Base-by-base conservation (phyloP, 2,113 vertebrate genomes). In the Anhinga rufa region DNA sequence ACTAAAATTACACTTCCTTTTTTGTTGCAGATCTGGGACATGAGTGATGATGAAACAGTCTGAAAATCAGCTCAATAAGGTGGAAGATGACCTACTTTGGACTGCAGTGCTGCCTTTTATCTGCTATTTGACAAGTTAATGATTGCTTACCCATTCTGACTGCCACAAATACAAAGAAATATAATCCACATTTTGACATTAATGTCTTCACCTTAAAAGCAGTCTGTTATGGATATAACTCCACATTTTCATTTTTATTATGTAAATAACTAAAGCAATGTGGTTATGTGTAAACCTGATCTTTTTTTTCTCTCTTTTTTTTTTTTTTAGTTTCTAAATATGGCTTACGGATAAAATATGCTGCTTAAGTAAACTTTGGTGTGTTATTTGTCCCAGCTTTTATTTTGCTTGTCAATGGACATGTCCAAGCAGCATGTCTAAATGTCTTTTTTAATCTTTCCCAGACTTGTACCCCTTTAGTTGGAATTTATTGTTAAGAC, bases 1-100 rank as follows among this genome's bases (percentile, higher is more conserved):
- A 46, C 60, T 90, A 19, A 80, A 91, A 48, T 69, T 24, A 13
- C 13, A 28, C 49, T 88, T 93, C 6, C 52, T 70, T 94, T 93
- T 82, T 93, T 84, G n/a, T 94, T 90, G 65, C 97, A 99, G 99
- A 99, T 99, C 94, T 99, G 99, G 99, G 99, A 99, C 95, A 99
- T 99, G 99, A 99, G 99, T 6, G 99, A 99, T 28, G 99, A 99
- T 14, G 99, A 99, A 97, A 99, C 99, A 38, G 92, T 99, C 82
- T 99, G 98, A 99, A 82, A 21, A 52, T 48, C 52, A 52, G 48
- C 20, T 54, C 81, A 40, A 40, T 55, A 38, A 92, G 87, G 62
- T 80, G 72, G 90, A 96, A 61, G 95, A 93, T 81, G 81, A 57
- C 89, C 71, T 55, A 14, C 88, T 77, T 82, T 32, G 84, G 58